A percentile compares a stretch with the other conserved stretches of the same genome.
Evolutionary conservation across 2,888 invertebrate species (phyloP).

Genomic region (Oasisia sp.): DNA sequence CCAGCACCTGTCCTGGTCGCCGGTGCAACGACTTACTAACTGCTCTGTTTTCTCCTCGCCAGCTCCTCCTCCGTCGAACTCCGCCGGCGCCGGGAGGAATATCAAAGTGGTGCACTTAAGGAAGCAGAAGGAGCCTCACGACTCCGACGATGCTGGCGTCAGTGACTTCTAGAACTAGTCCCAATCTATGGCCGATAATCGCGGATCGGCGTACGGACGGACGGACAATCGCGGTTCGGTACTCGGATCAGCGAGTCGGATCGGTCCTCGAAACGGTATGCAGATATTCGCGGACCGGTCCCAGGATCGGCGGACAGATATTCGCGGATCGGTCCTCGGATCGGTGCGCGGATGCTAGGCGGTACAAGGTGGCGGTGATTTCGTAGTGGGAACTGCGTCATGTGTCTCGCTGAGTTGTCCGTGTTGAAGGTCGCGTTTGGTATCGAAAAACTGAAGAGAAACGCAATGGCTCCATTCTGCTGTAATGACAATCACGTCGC

Average conservation of each 20-base stretch:
- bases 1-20: neutral
- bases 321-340: neutral
- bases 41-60: constrained; percentile 10
- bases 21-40: neutral
- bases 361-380: neutral
- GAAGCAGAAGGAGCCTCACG: neutral
- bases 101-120: constrained; percentile 9
- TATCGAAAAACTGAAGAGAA: neutral
- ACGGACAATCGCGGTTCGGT: too few species aligned
- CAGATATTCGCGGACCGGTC: too few species aligned
- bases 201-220: neutral
- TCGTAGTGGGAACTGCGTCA: neutral
- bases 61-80: neutral
- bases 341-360: neutral
- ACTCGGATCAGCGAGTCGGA: too few species aligned
- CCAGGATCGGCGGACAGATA: too few species aligned
- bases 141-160: neutral
- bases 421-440: neutral
- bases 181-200: neutral
- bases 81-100: neutral
- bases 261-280: too few species aligned
- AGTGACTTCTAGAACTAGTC: neutral
- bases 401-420: neutral
- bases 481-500: neutral
- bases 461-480: neutral